Percentiles rank a stretch among this genome's conserved stretches.
Evolutionary conservation across 2,888 invertebrate genomes (phyloP).

Genomic region (Marronus borbonicus): DNA sequence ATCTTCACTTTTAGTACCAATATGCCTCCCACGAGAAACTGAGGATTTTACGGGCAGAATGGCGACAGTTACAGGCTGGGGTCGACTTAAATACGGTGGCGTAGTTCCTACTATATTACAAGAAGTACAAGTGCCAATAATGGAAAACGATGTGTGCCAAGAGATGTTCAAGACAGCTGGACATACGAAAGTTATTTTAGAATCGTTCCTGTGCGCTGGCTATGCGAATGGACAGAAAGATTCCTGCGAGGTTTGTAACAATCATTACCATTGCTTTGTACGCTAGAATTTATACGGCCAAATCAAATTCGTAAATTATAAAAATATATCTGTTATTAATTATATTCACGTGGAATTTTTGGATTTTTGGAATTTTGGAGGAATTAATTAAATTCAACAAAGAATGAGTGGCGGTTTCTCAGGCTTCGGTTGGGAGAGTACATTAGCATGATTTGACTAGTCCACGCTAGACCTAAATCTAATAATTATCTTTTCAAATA

Average conservation of each 20-base stretch:
- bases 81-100: conserved; percentile 91
- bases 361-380: too few species aligned
- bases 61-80: conserved; percentile 95
- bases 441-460: too few species aligned
- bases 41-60: conserved; percentile 88
- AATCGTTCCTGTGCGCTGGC: conserved; percentile 92
- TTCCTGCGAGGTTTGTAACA: conserved; percentile 87
- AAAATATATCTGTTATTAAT: too few species aligned
- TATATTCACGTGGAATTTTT: too few species aligned
- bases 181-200: conserved; percentile 88
- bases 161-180: conserved; percentile 95
- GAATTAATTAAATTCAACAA: too few species aligned
- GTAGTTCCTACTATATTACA: conserved; percentile 92
- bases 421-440: too few species aligned
- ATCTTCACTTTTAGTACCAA: conserved; percentile 78
- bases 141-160: conserved; percentile 92
- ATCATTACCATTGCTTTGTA: neutral
- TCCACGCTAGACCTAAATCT: too few species aligned
- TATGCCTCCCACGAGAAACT: conserved; percentile 88
- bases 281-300: too few species aligned
- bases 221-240: conserved; percentile 94
- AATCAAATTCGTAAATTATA: too few species aligned
- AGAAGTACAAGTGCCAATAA: conserved; percentile 93
- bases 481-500: too few species aligned
- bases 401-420: too few species aligned